These are phyloP conservation scores for Drosophila mayaguana DNA, from an alignment of 2,888 invertebrate species.

Conservation along the genomic window DNA sequence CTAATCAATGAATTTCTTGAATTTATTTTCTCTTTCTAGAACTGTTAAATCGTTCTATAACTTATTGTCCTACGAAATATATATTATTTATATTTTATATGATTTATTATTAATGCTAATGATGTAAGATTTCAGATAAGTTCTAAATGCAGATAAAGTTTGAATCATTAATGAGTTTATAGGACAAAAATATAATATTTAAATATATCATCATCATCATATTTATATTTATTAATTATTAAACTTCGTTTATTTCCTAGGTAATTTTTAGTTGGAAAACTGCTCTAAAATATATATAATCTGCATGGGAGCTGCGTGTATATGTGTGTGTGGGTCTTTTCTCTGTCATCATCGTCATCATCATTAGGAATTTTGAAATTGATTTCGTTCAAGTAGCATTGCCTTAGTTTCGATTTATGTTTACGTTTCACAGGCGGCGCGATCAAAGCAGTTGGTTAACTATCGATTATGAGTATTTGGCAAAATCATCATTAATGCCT, in stretches of 20 bases:
- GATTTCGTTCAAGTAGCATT: constrained; percentile 11
- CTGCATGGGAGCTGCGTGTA: neutral
- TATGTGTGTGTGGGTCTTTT: neutral
- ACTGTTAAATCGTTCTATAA: too few relatives aligned
- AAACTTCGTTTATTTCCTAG: neutral
- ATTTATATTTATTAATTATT: neutral
- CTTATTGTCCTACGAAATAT: too few relatives aligned
- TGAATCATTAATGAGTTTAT: too few relatives aligned
- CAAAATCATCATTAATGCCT: constrained; percentile 12
- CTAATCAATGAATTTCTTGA: too few relatives aligned
- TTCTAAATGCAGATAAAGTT: too few relatives aligned
- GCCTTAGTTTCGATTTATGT: constrained; percentile 15
- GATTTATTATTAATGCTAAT: too few relatives aligned
- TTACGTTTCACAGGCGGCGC: constrained; percentile 9
- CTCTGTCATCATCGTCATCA: constrained; percentile 17
- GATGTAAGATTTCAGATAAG: too few relatives aligned
- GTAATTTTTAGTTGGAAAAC: neutral
- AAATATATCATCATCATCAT: neutral
- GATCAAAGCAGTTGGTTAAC: constrained; percentile 10
- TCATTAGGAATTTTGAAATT: constrained; percentile 22
- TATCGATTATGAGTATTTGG: constrained; percentile 6
- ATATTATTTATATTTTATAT: too few relatives aligned
- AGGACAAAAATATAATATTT: neutral
- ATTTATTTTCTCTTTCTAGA: too few relatives aligned
- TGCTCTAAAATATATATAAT: neutral